phyloP scores from a whole-genome alignment of 2,797 vertebrate genomes.

The Phaenicophaeus curvirostris region DNA sequence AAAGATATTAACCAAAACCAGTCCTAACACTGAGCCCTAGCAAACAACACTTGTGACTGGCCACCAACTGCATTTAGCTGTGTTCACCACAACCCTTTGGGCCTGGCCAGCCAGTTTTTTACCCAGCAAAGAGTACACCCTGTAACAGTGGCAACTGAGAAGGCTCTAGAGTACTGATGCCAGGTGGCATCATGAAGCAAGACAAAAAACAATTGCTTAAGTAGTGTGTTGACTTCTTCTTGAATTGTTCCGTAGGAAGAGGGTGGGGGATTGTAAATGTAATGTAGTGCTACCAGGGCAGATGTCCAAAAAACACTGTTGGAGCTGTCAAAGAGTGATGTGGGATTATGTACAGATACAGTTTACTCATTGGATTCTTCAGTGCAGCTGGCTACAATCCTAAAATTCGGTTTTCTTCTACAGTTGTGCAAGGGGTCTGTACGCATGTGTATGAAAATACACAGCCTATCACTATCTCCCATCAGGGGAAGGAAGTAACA shows the following conservation, averaged over 20 bases:
- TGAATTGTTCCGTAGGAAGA: background rate
- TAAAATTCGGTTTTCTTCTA: background rate
- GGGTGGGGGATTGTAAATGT: background rate
- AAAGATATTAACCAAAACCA: too few species aligned
- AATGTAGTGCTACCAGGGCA: background rate
- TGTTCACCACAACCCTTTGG: too few species aligned
- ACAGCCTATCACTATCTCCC: background rate
- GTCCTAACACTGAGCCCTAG: too few species aligned
- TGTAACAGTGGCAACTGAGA: background rate
- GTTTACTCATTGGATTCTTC: background rate
- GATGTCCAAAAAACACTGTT: background rate
- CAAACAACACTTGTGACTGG: too few species aligned
- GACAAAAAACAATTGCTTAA: background rate
- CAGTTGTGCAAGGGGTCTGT: background rate
- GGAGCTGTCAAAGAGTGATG: background rate
- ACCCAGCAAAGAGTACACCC: background rate
- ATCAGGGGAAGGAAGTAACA: background rate
- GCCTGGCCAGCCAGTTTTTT: too few species aligned
- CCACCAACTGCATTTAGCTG: too few species aligned
- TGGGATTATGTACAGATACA: background rate
- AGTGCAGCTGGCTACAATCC: background rate
- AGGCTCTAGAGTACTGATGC: background rate
- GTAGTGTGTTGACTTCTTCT: background rate
- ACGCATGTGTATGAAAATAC: background rate
- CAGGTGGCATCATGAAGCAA: conserved; percentile 9